Evolutionary conservation across 2,113 vertebrate species (phyloP).

Genomic region (Ptychochromis oligacanthus): DNA sequence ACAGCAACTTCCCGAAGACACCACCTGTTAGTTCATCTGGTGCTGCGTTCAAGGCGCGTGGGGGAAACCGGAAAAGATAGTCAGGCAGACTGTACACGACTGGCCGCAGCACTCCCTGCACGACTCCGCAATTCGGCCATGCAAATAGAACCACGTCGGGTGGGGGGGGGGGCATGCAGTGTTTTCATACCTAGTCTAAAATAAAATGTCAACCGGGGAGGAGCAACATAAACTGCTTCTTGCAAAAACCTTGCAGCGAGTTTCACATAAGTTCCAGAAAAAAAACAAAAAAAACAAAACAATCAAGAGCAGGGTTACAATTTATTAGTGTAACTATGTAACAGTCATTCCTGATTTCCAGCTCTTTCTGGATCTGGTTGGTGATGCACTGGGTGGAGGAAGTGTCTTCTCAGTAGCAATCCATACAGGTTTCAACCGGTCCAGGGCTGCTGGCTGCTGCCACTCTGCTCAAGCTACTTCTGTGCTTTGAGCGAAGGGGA

Average conservation of each 20-base stretch:
- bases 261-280: not conserved
- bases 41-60: conserved; percentile 31
- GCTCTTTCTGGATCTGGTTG: conserved; percentile 60
- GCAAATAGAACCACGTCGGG: not conserved
- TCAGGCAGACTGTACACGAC: not conserved
- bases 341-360: conserved; percentile 43
- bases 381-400: conserved; percentile 63
- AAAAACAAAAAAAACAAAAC: not conserved
- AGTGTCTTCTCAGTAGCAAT: conserved; percentile 63
- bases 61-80: not conserved
- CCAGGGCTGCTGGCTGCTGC: conserved; percentile 62
- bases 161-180: not conserved
- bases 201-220: not conserved
- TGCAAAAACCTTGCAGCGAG: not conserved
- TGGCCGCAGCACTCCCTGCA: not conserved
- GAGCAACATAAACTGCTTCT: not conserved
- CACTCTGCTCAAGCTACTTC: conserved; percentile 39
- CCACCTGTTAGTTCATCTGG: conserved; percentile 46
- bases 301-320: not conserved
- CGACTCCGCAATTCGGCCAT: not conserved
- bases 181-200: not conserved
- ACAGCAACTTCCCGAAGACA: conserved; percentile 41
- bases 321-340: not conserved
- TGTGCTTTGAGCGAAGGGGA: conserved; percentile 41
- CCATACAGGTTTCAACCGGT: conserved; percentile 79